phyloP scores from a whole-genome alignment of 2,797 vertebrate genomes.

The Anisognathus igniventris region DNA sequence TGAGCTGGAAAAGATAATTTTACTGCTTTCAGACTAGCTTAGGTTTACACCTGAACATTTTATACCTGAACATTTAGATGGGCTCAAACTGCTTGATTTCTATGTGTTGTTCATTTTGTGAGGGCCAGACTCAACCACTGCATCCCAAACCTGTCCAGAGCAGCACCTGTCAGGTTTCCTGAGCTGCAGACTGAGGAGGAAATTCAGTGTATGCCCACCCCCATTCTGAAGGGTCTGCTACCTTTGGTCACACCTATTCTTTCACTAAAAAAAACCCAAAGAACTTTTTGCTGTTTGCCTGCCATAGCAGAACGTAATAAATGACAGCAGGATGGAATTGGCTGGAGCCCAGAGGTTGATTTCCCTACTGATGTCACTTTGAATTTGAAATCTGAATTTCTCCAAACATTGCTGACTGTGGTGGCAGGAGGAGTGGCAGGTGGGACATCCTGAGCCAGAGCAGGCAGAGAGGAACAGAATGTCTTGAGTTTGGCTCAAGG shows the following conservation, averaged over 20 bases:
- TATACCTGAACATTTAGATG: neutral
- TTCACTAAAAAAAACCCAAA: neutral
- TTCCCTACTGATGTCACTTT: neutral
- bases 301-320: fast-evolving
- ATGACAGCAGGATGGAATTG: neutral
- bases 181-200: neutral
- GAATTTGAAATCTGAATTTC: neutral
- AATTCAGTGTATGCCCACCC: neutral
- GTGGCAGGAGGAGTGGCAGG: neutral
- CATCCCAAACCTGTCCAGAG: neutral
- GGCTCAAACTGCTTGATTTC: neutral
- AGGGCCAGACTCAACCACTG: neutral
- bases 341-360: neutral
- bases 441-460: neutral
- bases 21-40: neutral
- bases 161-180: neutral
- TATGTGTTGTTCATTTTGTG: fast-evolving
- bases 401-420: fast-evolving
- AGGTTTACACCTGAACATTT: neutral
- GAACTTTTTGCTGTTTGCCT: neutral
- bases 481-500: neutral
- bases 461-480: neutral
- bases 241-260: neutral
- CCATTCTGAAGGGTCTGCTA: neutral
- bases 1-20: neutral